phyloP scores from a whole-genome alignment of 2,888 invertebrate species.

The Drosophila mulleri region DNA sequence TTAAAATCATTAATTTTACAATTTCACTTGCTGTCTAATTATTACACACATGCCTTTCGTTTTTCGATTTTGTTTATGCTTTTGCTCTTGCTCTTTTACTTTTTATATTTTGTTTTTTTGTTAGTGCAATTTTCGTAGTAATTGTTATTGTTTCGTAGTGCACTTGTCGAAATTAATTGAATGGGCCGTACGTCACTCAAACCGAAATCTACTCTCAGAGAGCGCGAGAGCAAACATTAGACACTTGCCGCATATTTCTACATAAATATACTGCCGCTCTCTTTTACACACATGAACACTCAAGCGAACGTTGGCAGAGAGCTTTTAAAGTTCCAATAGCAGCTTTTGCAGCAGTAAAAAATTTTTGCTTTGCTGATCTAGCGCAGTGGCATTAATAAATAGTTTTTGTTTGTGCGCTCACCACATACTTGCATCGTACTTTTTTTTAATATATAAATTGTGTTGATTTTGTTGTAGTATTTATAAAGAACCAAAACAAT shows the following conservation, averaged over 20 bases:
- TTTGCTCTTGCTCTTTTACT: slow-evolving; percentile 18
- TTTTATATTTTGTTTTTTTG: slow-evolving; percentile 13
- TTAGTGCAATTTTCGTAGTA: slow-evolving; percentile 52
- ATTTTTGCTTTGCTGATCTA: slow-evolving; percentile 50
- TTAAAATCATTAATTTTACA: slow-evolving; percentile 74
- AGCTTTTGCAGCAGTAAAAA: slow-evolving; percentile 55
- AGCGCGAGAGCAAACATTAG: slow-evolving; percentile 26
- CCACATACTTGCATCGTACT: slow-evolving; percentile 12
- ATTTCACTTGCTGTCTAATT: slow-evolving; percentile 56
- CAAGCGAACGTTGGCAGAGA: slow-evolving; percentile 16
- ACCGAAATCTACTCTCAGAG: slow-evolving; percentile 15
- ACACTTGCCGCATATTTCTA: slow-evolving; percentile 57
- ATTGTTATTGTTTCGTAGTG: slow-evolving; percentile 72
- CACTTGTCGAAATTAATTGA: slow-evolving; percentile 79
- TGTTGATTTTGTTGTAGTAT: slow-evolving; percentile 9
- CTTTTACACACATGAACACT: slow-evolving; percentile 14
- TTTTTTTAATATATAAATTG: not conserved
- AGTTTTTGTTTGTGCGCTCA: slow-evolving; percentile 53
- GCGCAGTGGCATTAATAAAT: slow-evolving; percentile 60
- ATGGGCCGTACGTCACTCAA: slow-evolving; percentile 53
- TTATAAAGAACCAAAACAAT: slow-evolving; percentile 11
- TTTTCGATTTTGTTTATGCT: slow-evolving; percentile 49
- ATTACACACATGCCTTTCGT: slow-evolving; percentile 50
- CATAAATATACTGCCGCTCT: slow-evolving; percentile 46
- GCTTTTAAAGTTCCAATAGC: slow-evolving; percentile 53